Conservation (phyloP, 2,888 invertebrate species). For the Dromius quadrimaculatus region DNA sequence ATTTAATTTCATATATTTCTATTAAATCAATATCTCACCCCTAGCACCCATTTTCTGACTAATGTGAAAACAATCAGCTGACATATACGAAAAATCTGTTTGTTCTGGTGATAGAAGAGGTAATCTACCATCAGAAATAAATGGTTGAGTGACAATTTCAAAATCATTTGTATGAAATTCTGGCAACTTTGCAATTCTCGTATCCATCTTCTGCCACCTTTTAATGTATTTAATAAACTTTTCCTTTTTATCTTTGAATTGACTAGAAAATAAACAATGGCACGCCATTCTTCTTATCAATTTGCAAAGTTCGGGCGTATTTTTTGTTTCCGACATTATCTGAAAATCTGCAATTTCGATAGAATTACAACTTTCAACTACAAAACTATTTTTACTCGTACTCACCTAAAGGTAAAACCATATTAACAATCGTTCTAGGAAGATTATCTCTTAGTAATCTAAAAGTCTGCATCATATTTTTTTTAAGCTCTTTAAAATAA, state of each 20-base stretch:
- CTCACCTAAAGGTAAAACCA: constrained; percentile 69
- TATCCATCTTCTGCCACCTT: constrained; percentile 70
- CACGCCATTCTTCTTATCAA: constrained; percentile 68
- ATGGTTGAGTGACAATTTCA: constrained; percentile 70
- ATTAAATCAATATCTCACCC: constrained; percentile 62
- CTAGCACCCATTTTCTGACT: constrained; percentile 72
- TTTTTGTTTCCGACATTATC: constrained; percentile 62
- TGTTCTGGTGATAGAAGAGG: constrained; percentile 65
- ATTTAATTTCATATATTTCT: not conserved
- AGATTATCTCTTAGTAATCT: constrained; percentile 70
- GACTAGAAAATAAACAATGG: constrained; percentile 69
- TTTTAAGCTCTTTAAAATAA: constrained; percentile 64
- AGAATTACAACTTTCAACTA: no score
- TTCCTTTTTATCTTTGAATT: not conserved
- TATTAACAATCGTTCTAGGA: constrained; percentile 72
- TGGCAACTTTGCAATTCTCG: constrained; percentile 66
- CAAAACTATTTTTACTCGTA: constrained; percentile 34
- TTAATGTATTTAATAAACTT: not conserved
- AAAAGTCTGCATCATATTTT: constrained; percentile 67
- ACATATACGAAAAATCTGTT: constrained; percentile 69
- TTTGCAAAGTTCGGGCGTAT: constrained; percentile 65
- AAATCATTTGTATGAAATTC: constrained; percentile 71
- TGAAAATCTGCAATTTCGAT: no score
- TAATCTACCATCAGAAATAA: constrained; percentile 65
- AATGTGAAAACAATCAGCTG: constrained; percentile 75